Evolutionary conservation across 2,113 vertebrate species (phyloP), one percentile per base, ranked within the genome.

Genomic region (Pituophis catenifer): DNA sequence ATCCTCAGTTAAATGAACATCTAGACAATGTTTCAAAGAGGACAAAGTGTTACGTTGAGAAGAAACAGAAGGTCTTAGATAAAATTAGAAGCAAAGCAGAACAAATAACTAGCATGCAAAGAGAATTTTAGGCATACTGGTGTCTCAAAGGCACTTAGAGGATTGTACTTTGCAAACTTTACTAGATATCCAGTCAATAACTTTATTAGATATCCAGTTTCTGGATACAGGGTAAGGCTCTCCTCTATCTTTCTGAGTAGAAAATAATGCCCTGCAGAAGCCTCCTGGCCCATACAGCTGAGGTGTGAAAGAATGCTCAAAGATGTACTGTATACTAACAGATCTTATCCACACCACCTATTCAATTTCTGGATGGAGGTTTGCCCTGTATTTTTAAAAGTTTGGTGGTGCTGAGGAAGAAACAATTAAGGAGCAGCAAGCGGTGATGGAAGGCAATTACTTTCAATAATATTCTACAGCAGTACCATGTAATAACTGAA

Each of bases 191-290:
- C 88, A 90, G 8, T 9, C 48, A 50, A 50, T 50, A 1, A 0
- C 92, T 92, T 87, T 93, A 54, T 5, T 38, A 88, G 44, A 50
- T 1, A 58, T 12, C 0, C 88, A 90, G 8, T 9, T 29, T 89
- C 88, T 91, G 38, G 10, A 88, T 91, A 33, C 62, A 57, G 53
- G 11, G 88, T 93, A 88, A 90, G 19, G 86, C 94, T 88, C 94
- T 94, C 90, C 96, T 96, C 96, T 96, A 94, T 44, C 91, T 93
- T 24, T 11, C 19, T 54, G 19, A 2, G 59, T 81, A 91, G 29
- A 50, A 9, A 86, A 23, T 5, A 94, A 0, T 8, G 81, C 54
- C 70, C 26, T 17, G 21, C 29, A 44, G 29, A 48, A 93, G 21
- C 4, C 48, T 81, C 33, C 9, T 48, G 15, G 1, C 55, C 53